These are phyloP conservation scores for Physocephala rufipes DNA, from an alignment of 2,888 invertebrate genomes.

Conservation along the genomic window DNA sequence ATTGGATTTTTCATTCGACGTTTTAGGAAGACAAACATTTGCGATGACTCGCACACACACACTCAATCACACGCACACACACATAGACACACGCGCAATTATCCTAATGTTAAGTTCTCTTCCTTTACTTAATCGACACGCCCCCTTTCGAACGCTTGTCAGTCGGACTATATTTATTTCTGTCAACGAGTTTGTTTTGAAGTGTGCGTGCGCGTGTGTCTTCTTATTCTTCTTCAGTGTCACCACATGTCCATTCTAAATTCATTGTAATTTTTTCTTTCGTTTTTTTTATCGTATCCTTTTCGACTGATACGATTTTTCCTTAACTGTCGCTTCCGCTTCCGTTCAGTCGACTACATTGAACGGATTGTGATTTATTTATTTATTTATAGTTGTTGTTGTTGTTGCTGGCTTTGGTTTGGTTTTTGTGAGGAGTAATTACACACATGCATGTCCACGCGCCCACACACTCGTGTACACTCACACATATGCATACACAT, in stretches of 20 bases:
- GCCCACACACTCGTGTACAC: too few relatives aligned
- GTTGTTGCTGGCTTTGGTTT: not conserved
- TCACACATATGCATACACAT: not conserved
- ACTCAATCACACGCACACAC: conserved; percentile 16
- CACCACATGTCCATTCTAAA: conserved; percentile 3
- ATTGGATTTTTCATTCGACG: conserved; percentile 10
- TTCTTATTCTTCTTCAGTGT: not conserved
- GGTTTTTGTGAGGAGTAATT: not conserved
- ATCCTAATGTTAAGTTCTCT: not conserved
- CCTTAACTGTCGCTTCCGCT: too few relatives aligned
- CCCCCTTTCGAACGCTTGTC: not conserved
- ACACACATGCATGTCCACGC: too few relatives aligned
- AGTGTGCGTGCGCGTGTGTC: not conserved
- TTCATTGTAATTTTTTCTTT: not conserved
- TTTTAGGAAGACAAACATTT: not conserved
- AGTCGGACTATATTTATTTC: not conserved
- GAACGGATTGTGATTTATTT: not conserved
- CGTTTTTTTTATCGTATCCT: not conserved
- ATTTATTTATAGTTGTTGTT: not conserved
- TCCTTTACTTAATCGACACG: not conserved
- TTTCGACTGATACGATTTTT: too few relatives aligned
- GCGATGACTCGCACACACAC: conserved; percentile 4
- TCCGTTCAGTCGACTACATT: too few relatives aligned
- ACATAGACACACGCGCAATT: conserved; percentile 16
- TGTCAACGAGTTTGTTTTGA: not conserved